Conservation (phyloP, 2,797 vertebrate genomes). For the Spheniscus humboldti region DNA sequence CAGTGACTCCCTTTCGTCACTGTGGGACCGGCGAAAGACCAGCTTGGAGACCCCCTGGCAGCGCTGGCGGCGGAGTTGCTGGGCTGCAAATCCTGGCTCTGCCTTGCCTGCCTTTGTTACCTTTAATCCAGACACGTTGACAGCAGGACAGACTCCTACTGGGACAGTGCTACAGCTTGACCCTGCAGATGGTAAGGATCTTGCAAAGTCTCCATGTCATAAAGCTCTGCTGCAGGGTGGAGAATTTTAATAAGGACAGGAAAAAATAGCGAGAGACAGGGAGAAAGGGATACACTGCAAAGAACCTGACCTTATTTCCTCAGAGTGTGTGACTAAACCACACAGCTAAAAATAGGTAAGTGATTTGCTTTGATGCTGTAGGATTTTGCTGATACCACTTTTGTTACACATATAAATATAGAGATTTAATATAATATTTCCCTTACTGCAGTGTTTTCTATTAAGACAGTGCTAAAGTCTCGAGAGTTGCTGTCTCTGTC, state of each 20-base stretch:
- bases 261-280: conserved; percentile 6
- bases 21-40: rapidly evolving
- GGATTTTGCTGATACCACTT: conserved; percentile 68
- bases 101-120: not conserved
- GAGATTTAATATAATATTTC: conserved; percentile 64
- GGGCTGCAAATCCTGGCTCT: not conserved
- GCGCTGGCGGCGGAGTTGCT: rapidly evolving
- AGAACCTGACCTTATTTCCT: conserved; percentile 63
- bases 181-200: conserved; percentile 36
- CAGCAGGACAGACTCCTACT: conserved; percentile 12
- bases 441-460: conserved; percentile 18
- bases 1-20: rapidly evolving
- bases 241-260: conserved; percentile 58
- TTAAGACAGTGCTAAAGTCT: conserved; percentile 34
- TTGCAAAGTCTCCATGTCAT: not conserved
- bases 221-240: conserved; percentile 42
- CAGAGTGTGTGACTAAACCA: conserved; percentile 57
- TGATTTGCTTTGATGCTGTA: conserved; percentile 57
- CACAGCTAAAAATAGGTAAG: conserved; percentile 62
- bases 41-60: not conserved
- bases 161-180: conserved; percentile 1
- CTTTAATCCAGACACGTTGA: not conserved
- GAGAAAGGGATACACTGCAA: conserved; percentile 21
- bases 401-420: conserved; percentile 65
- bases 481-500: not conserved